Evolutionary conservation across 2,113 vertebrate genomes (phyloP), one percentile per base, ranked within the genome.

Genomic region (Stictonetta naevosa): DNA sequence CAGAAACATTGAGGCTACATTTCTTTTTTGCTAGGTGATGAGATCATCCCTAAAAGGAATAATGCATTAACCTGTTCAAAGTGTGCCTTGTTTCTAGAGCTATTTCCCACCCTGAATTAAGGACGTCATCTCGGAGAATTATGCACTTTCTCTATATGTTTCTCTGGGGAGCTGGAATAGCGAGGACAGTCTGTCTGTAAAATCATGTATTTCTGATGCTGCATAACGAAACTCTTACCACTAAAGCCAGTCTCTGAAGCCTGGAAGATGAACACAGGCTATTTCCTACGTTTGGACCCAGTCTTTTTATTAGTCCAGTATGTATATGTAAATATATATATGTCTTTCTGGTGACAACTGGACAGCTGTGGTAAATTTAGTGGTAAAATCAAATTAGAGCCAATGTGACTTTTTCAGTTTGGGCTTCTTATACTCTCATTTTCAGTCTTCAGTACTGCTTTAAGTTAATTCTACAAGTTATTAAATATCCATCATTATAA

Each of bases 41-140:
- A 94, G 68, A 83, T 93, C 80, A 96, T 78, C 62, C 69, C 42
- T 71, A 71, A 81, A 75, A 94, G 38, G 66, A 88, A 33, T 78
- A 88, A 86, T 48, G 34, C 44, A 86, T 67, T 75, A 83, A 10
- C 22, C 55, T 74, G n/a, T 63, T 90, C 52, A 26, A 77, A 92
- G 40, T 1, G 6, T 77, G 28, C 46, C 36, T 83, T 62, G 4
- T 71, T 86, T 81, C 72, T 83, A 88, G 73, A 83, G 36, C 50
- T 74, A 3, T 38, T 74, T 91, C 60, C 33, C 42, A 90, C 34
- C 33, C 60, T 60, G 19, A 29, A 34, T 52, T 88, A 69, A 83
- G 67, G 44, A 84, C 68, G 25, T 88, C 59, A 75, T 23, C 36
- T 40, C 67, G 73, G 50, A 36, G 59, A 86, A 81, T 83, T 88